A percentile compares a stretch with the other conserved stretches of the same genome.
phyloP scores from a whole-genome alignment of 2,797 vertebrate genomes.

The Pterois miles region DNA sequence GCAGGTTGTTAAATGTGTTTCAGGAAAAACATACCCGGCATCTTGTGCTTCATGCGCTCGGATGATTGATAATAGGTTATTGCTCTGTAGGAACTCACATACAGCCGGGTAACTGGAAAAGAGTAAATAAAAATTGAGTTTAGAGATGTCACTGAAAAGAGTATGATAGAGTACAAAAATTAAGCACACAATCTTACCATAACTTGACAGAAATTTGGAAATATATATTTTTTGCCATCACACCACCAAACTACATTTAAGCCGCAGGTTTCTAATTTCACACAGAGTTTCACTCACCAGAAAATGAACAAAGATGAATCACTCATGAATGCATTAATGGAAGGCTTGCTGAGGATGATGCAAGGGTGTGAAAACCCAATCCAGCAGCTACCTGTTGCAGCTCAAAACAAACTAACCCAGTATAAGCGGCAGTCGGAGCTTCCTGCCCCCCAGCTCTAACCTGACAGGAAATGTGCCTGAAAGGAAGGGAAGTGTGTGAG shows the following conservation, averaged over 20 bases:
- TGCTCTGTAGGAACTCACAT: constrained; percentile 99
- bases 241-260: background rate
- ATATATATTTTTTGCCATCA: background rate
- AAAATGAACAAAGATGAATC: constrained; percentile 41
- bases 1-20: background rate
- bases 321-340: constrained; percentile 58
- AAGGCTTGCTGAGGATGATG: constrained; percentile 53
- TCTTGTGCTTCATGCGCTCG: constrained; percentile 98
- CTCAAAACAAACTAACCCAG: constrained; percentile 30
- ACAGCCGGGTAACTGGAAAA: constrained; percentile 94
- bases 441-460: constrained; percentile 37
- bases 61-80: constrained; percentile 99
- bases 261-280: constrained; percentile 20
- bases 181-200: background rate
- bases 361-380: constrained; percentile 62
- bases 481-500: constrained; percentile 8
- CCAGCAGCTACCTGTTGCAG: constrained; percentile 44
- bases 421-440: constrained; percentile 5
- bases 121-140: constrained; percentile 10
- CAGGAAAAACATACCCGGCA: constrained; percentile 88
- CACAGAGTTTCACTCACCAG: background rate
- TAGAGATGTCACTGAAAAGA: background rate
- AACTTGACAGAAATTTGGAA: background rate
- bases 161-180: background rate
- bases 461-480: constrained; percentile 41